These are phyloP conservation scores for Bovichtus diacanthus DNA, from an alignment of 2,797 vertebrate genomes.

Conservation along the genomic window DNA sequence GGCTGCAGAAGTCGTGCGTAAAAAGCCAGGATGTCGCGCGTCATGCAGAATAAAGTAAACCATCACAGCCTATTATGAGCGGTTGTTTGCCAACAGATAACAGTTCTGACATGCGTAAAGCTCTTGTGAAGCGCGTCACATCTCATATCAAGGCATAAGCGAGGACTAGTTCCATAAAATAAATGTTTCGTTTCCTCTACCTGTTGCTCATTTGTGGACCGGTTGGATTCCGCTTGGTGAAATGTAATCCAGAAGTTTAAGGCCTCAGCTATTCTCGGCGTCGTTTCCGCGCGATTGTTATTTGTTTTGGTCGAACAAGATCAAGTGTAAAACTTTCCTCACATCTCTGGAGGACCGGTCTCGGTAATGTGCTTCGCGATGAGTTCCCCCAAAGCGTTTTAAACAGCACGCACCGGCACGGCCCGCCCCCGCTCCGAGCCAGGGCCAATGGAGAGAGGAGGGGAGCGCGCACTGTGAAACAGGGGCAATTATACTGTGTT, in stretches of 20 bases:
- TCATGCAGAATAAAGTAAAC: slow-evolving; percentile 7
- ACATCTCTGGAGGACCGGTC: slow-evolving; percentile 68
- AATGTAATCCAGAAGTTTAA: slow-evolving; percentile 75
- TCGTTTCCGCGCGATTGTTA: slow-evolving; percentile 28
- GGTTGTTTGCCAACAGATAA: not conserved
- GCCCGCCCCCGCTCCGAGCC: slow-evolving; percentile 46
- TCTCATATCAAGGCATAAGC: not conserved
- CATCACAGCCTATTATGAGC: not conserved
- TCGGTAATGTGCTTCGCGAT: slow-evolving; percentile 72
- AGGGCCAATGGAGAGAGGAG: slow-evolving; percentile 61
- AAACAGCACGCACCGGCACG: slow-evolving; percentile 70
- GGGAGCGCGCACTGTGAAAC: slow-evolving; percentile 4
- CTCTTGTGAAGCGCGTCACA: not conserved
- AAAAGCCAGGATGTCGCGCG: slow-evolving; percentile 39
- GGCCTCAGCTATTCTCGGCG: slow-evolving; percentile 46
- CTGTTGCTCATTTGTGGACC: slow-evolving; percentile 76
- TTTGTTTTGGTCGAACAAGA: slow-evolving; percentile 30
- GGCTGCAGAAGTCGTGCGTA: slow-evolving; percentile 32
- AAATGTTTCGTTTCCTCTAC: slow-evolving; percentile 59
- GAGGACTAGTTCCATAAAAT: not conserved
- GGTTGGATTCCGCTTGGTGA: slow-evolving; percentile 43
- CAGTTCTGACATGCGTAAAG: not conserved
- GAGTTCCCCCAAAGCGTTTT: slow-evolving; percentile 79
- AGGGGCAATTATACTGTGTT: not conserved
- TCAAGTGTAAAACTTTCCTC: slow-evolving; percentile 42